Percentiles rank a stretch among this genome's conserved stretches.
Evolutionary conservation across 2,797 vertebrate species (phyloP).

Genomic region (Pempheris klunzingeri): DNA sequence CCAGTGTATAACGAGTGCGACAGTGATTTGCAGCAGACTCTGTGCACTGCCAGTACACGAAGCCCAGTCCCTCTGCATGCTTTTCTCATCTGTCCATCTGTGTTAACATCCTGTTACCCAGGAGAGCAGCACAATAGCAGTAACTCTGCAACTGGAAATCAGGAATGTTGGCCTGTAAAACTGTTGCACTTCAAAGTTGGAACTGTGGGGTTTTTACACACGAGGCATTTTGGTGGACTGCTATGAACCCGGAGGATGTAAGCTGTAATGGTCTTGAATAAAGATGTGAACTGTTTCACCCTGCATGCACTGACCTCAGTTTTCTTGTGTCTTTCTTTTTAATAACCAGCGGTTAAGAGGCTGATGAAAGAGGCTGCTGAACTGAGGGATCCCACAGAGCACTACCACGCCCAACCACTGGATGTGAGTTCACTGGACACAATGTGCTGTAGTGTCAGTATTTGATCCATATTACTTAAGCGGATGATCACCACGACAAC

Average conservation of each 20-base stretch:
- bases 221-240: not conserved
- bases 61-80: not conserved
- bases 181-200: not conserved
- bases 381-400: constrained; percentile 95
- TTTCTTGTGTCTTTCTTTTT: constrained; percentile 17
- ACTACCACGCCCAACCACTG: constrained; percentile 98
- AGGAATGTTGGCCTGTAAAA: not conserved
- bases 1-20: no score
- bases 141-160: constrained; percentile 1
- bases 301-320: constrained; percentile 13
- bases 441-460: not conserved
- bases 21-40: not conserved
- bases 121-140: not conserved
- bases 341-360: constrained; percentile 92
- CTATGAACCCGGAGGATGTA: not conserved
- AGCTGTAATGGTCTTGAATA: not conserved
- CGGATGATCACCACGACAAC: not conserved
- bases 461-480: not conserved
- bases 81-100: constrained; percentile 31
- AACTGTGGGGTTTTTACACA: not conserved
- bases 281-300: not conserved
- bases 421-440: constrained; percentile 87
- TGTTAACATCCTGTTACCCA: constrained; percentile 14
- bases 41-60: not conserved
- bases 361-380: constrained; percentile 99